phyloP scores from a whole-genome alignment of 2,113 vertebrate species.

The Struthidea cinerea region DNA sequence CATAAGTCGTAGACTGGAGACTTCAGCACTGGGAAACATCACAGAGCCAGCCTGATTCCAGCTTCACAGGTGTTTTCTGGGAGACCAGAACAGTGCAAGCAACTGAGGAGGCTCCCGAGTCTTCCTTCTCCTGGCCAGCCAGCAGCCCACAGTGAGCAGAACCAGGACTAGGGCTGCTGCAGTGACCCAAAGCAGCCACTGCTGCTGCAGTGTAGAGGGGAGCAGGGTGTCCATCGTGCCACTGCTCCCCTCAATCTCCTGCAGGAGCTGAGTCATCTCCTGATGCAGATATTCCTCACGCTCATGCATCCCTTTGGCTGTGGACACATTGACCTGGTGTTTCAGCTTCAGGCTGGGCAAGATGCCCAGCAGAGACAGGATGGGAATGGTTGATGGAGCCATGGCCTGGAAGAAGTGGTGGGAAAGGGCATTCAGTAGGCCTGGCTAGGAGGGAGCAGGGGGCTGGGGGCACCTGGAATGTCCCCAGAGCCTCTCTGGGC shows the following conservation, averaged over 20 bases:
- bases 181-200: background rate
- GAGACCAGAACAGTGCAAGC: background rate
- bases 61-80: background rate
- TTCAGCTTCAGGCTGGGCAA: background rate
- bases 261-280: background rate
- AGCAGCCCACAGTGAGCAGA: rapidly evolving
- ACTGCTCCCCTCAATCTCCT: background rate
- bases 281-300: background rate
- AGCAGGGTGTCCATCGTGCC: background rate
- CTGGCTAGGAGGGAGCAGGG: background rate
- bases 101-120: background rate
- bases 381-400: background rate
- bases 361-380: background rate
- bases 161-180: background rate
- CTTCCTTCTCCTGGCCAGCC: background rate
- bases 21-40: background rate
- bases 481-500: background rate
- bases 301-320: background rate
- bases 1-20: background rate
- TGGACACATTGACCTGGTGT: background rate
- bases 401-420: background rate
- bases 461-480: background rate
- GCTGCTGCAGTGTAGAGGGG: background rate
- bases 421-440: background rate
- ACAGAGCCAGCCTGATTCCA: background rate